These are phyloP conservation scores for Nymphicus hollandicus DNA, from an alignment of 2,113 vertebrate species.

Conservation along the genomic window DNA sequence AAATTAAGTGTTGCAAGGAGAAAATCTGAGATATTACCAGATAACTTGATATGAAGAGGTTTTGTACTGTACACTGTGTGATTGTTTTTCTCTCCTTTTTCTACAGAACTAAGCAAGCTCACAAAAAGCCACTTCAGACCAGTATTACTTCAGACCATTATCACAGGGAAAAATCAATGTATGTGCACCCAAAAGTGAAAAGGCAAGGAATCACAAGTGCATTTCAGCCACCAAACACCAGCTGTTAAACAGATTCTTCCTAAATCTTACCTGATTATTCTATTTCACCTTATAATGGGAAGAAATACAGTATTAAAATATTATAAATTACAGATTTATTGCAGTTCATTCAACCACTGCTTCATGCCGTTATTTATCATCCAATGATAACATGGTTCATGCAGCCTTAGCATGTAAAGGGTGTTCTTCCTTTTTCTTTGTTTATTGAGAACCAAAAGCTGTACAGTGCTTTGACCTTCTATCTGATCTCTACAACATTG, in stretches of 20 bases:
- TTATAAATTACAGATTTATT: background rate
- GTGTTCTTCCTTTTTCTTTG: background rate
- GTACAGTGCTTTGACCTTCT: background rate
- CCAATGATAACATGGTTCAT: background rate
- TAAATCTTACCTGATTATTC: background rate
- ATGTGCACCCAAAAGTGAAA: background rate
- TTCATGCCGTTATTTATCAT: background rate
- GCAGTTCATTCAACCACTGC: background rate
- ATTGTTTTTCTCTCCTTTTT: background rate
- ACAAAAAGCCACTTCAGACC: background rate
- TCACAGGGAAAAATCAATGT: background rate
- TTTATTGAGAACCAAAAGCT: background rate
- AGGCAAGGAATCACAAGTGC: background rate
- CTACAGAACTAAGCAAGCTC: background rate
- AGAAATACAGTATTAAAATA: background rate
- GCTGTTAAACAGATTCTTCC: background rate
- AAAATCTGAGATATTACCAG: background rate
- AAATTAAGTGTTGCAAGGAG: background rate
- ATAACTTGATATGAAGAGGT: background rate
- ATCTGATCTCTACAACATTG: background rate
- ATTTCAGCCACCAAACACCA: background rate
- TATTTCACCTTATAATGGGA: background rate
- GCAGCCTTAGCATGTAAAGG: background rate
- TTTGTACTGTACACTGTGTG: background rate
- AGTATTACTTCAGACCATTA: background rate